Conservation (phyloP, 2,888 invertebrate species). For the Bimastos eiseni region DNA sequence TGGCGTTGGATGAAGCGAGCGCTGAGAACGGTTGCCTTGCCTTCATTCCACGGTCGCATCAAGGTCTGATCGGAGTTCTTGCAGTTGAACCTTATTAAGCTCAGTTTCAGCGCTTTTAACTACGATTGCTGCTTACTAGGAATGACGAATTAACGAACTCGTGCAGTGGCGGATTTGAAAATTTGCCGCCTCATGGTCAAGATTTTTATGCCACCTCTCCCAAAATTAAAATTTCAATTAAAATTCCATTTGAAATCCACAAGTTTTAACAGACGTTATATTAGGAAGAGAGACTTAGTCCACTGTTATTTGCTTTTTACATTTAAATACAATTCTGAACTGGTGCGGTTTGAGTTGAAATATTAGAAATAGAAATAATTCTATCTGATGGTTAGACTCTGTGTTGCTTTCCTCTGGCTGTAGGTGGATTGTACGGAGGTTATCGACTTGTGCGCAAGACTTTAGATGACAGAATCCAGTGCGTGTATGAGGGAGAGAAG, state of each 20-base stretch:
- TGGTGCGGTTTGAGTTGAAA: too few species aligned
- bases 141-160: too few species aligned
- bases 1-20: slow-evolving; percentile 91
- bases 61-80: slow-evolving; percentile 55
- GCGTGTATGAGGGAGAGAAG: slow-evolving; percentile 70
- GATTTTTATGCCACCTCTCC: too few species aligned
- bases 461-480: slow-evolving; percentile 65
- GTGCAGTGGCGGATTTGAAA: too few species aligned
- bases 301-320: too few species aligned
- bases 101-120: background rate
- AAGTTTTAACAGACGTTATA: too few species aligned
- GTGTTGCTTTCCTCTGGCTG: background rate
- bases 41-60: slow-evolving; percentile 89
- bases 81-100: background rate
- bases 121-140: background rate
- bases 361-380: too few species aligned
- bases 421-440: slow-evolving; percentile 53
- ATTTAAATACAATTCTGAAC: too few species aligned
- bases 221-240: too few species aligned
- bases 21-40: slow-evolving; percentile 91
- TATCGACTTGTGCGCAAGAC: slow-evolving; percentile 73
- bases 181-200: too few species aligned
- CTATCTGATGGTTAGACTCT: background rate
- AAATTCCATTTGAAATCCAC: too few species aligned
- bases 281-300: too few species aligned